Percentiles rank a stretch among this genome's conserved stretches.
These are phyloP conservation scores for Carollia perspicillata DNA, from an alignment of 2,113 vertebrate genomes.

Conservation along the genomic window DNA sequence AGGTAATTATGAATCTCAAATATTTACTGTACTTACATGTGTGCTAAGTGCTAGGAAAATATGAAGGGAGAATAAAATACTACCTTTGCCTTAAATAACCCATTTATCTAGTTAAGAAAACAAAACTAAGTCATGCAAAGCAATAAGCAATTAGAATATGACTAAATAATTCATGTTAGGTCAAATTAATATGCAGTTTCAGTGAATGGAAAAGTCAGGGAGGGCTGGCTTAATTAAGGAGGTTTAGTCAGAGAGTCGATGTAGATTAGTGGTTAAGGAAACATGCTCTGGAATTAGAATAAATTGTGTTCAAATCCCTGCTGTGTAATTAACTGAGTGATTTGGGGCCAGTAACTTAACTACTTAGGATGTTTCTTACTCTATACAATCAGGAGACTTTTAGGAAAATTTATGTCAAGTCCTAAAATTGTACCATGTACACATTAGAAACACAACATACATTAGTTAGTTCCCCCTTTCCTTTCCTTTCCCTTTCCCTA, in stretches of 20 bases:
- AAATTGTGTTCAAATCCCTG: neutral
- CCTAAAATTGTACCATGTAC: neutral
- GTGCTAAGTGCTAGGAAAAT: neutral
- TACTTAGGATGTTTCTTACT: neutral
- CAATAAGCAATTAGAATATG: slow-evolving; percentile 3
- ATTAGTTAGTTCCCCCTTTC: neutral
- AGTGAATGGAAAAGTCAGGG: neutral
- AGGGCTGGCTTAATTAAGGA: neutral
- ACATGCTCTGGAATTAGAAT: neutral
- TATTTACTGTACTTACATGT: neutral
- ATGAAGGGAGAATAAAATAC: neutral
- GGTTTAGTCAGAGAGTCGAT: neutral
- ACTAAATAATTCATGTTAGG: neutral
- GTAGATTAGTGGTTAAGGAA: slow-evolving; percentile 3
- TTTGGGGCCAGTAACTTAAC: neutral
- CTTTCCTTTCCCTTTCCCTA: neutral
- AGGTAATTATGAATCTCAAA: neutral
- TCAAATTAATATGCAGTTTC: slow-evolving; percentile 40
- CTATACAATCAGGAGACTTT: neutral
- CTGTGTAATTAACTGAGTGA: slow-evolving; percentile 26
- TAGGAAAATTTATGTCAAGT: neutral
- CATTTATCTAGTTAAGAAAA: neutral
- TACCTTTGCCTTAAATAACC: neutral
- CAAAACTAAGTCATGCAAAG: neutral
- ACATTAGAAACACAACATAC: neutral